phyloP scores from a whole-genome alignment of 2,113 vertebrate genomes.

The Nicator chloris region DNA sequence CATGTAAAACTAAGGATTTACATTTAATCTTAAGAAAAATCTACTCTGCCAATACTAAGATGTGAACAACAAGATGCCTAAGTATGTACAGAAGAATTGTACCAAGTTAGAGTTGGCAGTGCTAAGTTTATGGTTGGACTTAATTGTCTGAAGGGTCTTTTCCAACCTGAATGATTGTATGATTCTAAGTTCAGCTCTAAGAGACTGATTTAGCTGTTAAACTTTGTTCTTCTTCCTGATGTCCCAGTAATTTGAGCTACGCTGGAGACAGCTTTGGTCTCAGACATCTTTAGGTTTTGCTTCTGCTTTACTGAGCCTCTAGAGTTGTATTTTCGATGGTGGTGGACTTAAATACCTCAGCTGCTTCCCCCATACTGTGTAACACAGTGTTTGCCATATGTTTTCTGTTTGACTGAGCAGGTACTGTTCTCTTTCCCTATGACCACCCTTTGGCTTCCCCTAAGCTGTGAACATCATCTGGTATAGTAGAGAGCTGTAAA shows the following conservation, averaged over 20 bases:
- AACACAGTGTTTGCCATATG: not conserved
- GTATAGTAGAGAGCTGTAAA: not conserved
- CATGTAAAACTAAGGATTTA: not conserved
- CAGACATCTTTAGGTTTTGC: not conserved
- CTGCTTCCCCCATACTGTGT: not conserved
- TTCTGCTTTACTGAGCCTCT: not conserved
- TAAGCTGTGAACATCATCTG: not conserved
- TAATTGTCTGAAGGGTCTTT: not conserved
- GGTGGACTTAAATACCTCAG: not conserved
- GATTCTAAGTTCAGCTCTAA: not conserved
- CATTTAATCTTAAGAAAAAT: not conserved
- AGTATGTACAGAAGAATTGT: not conserved
- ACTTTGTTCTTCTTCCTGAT: not conserved
- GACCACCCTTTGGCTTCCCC: not conserved
- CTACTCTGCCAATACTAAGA: not conserved
- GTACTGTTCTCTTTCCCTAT: not conserved
- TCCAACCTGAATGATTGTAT: not conserved
- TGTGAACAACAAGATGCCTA: not conserved
- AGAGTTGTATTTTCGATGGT: accelerated
- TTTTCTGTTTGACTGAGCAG: not conserved
- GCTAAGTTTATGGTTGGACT: not conserved
- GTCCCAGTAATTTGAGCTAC: not conserved
- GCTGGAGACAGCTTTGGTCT: not conserved
- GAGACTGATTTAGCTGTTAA: not conserved
- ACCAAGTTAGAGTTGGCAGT: not conserved